These are phyloP conservation scores for Scalopus aquaticus DNA, from an alignment of 2,113 vertebrate genomes.

Conservation along the genomic window DNA sequence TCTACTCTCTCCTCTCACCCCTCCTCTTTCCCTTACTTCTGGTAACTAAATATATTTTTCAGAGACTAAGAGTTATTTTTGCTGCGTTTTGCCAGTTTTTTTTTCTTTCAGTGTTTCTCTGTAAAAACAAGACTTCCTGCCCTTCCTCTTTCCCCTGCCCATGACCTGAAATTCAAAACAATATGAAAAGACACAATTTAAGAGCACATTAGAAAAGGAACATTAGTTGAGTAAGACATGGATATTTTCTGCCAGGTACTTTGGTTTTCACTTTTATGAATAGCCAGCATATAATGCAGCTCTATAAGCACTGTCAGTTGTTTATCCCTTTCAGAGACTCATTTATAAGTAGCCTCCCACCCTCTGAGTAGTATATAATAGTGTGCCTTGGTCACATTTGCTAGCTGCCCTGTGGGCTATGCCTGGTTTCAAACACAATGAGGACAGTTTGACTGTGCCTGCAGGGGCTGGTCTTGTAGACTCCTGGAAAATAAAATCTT, in stretches of 20 bases:
- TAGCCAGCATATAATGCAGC: not conserved
- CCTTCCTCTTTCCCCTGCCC: not conserved
- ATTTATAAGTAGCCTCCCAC: not conserved
- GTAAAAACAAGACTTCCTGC: not conserved
- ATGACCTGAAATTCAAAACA: conserved; percentile 9
- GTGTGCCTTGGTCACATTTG: not conserved
- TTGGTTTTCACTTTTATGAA: not conserved
- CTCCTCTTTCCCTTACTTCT: too few relatives aligned
- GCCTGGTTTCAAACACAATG: not conserved
- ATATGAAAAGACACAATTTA: not conserved
- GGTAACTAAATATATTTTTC: too few relatives aligned
- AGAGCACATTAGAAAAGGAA: conserved; percentile 16
- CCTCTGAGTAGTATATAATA: not conserved
- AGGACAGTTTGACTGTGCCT: not conserved
- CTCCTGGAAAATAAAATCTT: conserved; percentile 6
- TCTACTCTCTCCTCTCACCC: too few relatives aligned
- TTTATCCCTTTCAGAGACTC: not conserved
- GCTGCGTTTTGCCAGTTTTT: too few relatives aligned
- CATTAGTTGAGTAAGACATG: not conserved
- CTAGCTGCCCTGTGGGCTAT: not conserved
- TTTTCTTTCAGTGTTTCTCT: conserved; percentile 3
- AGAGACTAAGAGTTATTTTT: too few relatives aligned
- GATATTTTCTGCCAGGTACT: conserved; percentile 13
- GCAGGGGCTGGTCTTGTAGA: not conserved
- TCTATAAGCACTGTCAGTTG: not conserved